These are phyloP conservation scores for Melinaea marsaeus DNA, from an alignment of 2,888 invertebrate species.

Conservation along the genomic window DNA sequence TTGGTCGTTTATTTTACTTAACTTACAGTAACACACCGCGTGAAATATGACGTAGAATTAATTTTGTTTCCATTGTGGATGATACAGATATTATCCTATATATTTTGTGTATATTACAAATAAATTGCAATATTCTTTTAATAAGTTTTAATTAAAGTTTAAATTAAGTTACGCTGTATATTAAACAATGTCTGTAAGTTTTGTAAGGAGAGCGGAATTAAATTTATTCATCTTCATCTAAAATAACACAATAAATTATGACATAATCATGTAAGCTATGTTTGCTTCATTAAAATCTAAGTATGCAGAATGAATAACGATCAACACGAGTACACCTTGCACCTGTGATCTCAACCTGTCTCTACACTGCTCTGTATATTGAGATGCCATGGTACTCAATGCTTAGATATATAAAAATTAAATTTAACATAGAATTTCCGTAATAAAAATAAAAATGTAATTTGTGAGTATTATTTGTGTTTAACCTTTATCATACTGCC, in stretches of 20 bases:
- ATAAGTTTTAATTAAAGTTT: constrained; percentile 17
- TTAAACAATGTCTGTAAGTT: constrained; percentile 19
- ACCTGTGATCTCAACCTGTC: constrained; percentile 1
- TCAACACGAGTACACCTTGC: constrained; percentile 1
- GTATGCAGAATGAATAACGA: background rate
- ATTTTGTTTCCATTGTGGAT: background rate
- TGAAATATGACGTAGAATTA: constrained; percentile 3
- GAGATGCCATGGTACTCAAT: background rate
- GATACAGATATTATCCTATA: background rate
- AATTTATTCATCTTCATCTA: background rate
- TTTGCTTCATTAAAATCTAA: background rate
- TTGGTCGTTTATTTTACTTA: constrained; percentile 26
- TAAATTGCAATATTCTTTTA: background rate
- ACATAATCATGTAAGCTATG: background rate
- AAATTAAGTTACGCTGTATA: constrained; percentile 14
- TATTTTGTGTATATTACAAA: background rate
- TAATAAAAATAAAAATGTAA: too few relatives aligned
- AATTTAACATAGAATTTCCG: too few relatives aligned
- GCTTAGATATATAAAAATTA: background rate
- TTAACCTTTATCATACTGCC: too few relatives aligned
- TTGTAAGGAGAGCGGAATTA: constrained; percentile 13
- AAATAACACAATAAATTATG: background rate
- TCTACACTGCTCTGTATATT: background rate
- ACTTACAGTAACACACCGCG: constrained; percentile 9
- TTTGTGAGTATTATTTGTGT: too few relatives aligned